Conservation (phyloP, 2,888 invertebrate genomes). For the Smittia aterrima region DNA sequence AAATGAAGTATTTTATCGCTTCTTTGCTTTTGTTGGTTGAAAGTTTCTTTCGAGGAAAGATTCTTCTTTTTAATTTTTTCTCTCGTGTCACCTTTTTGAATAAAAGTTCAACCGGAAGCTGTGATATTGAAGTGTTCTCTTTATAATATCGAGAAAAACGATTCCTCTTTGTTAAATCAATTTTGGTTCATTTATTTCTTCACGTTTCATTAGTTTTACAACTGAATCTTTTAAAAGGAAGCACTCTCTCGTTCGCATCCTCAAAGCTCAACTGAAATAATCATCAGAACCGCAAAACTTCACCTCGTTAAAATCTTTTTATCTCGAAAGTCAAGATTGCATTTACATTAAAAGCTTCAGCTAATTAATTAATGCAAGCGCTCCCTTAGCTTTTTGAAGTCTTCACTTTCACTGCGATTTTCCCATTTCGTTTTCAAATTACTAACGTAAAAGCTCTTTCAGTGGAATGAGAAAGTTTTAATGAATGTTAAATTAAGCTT, state of each 20-base stretch:
- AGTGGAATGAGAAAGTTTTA: conserved; percentile 8
- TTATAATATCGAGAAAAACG: too few relatives aligned
- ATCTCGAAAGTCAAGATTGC: neutral
- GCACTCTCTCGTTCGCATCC: too few relatives aligned
- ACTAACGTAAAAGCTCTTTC: neutral
- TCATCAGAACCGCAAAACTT: neutral
- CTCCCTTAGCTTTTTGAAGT: neutral
- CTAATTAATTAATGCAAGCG: conserved; percentile 16
- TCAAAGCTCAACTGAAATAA: neutral
- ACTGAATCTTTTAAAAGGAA: too few relatives aligned
- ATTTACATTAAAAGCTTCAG: neutral
- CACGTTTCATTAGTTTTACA: too few relatives aligned
- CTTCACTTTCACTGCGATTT: neutral
- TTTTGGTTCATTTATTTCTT: too few relatives aligned
- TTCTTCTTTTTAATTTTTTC: too few relatives aligned
- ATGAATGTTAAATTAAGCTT: conserved; percentile 13
- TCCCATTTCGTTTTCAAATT: neutral
- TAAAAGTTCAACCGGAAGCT: too few relatives aligned
- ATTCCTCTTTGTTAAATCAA: too few relatives aligned
- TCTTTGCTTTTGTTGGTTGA: too few relatives aligned
- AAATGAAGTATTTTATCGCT: neutral
- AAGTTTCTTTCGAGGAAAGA: neutral
- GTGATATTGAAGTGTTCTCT: too few relatives aligned
- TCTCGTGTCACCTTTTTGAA: too few relatives aligned
- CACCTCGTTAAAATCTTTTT: neutral